Percentiles rank a stretch among this genome's conserved stretches.
Evolutionary conservation across 2,113 vertebrate species (phyloP).

Genomic region (Pionites leucogaster): DNA sequence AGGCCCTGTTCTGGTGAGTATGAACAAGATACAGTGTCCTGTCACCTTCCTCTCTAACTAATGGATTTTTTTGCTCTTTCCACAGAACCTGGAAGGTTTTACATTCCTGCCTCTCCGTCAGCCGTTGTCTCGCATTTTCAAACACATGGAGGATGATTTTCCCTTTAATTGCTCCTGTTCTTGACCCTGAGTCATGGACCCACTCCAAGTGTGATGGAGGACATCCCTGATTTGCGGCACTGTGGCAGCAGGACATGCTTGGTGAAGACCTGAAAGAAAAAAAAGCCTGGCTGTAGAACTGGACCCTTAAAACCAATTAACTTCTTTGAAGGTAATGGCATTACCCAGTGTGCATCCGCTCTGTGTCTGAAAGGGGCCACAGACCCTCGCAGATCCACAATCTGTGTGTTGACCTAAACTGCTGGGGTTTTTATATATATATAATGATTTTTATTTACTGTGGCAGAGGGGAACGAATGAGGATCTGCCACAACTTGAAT

Average conservation of each 20-base stretch:
- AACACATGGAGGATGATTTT: rapidly evolving
- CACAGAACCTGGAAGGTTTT: neutral
- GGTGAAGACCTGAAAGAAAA: neutral
- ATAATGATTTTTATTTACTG: conserved; percentile 52
- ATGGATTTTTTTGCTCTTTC: neutral
- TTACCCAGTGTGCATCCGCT: neutral
- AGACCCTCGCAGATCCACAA: neutral
- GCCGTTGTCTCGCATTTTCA: neutral
- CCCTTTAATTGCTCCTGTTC: neutral
- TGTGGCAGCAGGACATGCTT: neutral
- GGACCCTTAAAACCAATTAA: neutral
- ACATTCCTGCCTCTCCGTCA: neutral
- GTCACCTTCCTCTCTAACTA: neutral
- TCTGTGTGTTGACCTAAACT: neutral
- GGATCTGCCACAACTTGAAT: conserved; percentile 5
- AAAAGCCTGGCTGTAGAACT: neutral
- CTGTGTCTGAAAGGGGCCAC: neutral
- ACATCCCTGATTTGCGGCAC: neutral
- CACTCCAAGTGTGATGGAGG: neutral
- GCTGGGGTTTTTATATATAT: neutral
- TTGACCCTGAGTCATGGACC: neutral
- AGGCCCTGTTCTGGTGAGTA: neutral
- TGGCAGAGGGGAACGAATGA: conserved; percentile 50
- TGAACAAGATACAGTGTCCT: neutral
- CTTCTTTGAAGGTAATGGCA: conserved; percentile 3